Percentiles rank a stretch among this genome's conserved stretches.
Conservation (phyloP, 2,113 vertebrate species). For the Corythornis madagascariensis region DNA sequence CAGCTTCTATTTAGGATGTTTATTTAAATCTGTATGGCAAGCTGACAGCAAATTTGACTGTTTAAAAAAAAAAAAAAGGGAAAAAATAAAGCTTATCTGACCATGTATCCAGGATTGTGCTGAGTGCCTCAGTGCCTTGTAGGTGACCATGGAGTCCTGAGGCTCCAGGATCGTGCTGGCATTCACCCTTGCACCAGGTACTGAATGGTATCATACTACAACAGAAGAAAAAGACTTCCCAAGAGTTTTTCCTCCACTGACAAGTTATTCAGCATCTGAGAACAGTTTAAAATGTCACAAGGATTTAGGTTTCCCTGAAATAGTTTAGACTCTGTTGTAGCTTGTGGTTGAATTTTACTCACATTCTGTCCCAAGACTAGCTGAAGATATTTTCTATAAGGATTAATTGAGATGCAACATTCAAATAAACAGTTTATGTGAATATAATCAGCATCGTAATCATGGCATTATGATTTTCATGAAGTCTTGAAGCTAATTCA, state of each 20-base stretch:
- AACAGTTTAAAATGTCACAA: not conserved
- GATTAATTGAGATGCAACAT: not conserved
- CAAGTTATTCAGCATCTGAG: not conserved
- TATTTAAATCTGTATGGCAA: not conserved
- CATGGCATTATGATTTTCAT: not conserved
- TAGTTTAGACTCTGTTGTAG: not conserved
- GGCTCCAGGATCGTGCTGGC: accelerated
- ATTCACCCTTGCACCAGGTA: not conserved
- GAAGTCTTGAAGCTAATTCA: not conserved
- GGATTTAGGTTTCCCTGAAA: not conserved
- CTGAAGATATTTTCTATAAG: not conserved
- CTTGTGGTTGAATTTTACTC: not conserved
- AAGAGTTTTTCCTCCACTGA: not conserved
- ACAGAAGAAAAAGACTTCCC: not conserved
- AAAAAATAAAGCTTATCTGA: not conserved
- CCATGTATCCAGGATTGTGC: not conserved
- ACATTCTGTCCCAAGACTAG: not conserved
- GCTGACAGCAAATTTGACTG: not conserved
- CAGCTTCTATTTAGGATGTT: not conserved
- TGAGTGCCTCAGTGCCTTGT: not conserved
- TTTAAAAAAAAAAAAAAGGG: not conserved
- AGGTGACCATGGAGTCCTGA: not conserved
- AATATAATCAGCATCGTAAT: not conserved
- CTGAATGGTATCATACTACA: not conserved
- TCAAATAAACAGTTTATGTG: not conserved